phyloP scores from a whole-genome alignment of 2,888 invertebrate species.

The Tipula lateralis region DNA sequence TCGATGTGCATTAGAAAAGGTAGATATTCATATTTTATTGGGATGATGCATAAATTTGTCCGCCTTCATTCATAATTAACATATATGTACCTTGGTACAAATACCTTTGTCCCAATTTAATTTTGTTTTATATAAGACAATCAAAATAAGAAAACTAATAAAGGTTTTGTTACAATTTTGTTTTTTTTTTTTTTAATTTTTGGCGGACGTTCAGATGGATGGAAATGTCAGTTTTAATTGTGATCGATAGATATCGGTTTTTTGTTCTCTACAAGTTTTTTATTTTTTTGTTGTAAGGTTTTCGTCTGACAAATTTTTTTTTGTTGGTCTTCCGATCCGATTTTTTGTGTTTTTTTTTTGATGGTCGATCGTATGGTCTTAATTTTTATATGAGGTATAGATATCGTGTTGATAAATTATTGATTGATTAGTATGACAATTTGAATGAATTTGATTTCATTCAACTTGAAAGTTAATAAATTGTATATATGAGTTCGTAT shows the following conservation, averaged over 20 bases:
- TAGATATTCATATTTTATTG: neutral
- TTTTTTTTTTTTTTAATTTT: neutral
- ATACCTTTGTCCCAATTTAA: neutral
- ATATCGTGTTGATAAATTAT: neutral
- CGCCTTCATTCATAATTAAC: neutral
- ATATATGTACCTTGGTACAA: neutral
- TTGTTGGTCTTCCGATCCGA: neutral
- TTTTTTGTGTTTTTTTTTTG: neutral
- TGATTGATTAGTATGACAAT: neutral
- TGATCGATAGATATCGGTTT: slow-evolving; percentile 26
- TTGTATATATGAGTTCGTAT: neutral
- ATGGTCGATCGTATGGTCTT: neutral
- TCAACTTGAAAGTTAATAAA: neutral
- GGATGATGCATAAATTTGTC: neutral
- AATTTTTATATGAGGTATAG: neutral
- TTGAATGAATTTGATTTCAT: neutral
- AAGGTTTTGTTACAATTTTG: slow-evolving; percentile 26
- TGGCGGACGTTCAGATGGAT: slow-evolving; percentile 28
- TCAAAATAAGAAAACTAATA: neutral
- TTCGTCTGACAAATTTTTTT: slow-evolving; percentile 2
- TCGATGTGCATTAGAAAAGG: neutral
- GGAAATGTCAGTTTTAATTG: slow-evolving; percentile 28
- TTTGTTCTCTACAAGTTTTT: neutral
- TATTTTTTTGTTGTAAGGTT: neutral
- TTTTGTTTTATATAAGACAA: neutral